Conservation (phyloP, 2,888 invertebrate species). For the Melinaea menophilus region DNA sequence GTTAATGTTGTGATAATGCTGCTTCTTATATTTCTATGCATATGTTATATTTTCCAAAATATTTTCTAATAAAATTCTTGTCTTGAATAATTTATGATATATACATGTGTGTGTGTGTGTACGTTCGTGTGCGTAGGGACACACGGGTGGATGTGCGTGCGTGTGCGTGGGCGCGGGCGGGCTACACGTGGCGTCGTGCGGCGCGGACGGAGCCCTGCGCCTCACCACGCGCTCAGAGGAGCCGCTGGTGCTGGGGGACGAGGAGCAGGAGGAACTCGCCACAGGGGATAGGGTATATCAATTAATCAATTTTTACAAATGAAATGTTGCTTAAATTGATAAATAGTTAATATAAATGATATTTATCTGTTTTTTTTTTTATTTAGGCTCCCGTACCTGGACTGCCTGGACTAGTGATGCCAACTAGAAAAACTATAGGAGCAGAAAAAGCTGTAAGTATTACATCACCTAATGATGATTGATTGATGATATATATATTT, state of each 20-base stretch:
- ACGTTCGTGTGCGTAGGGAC: conserved; percentile 83
- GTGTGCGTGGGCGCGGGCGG: conserved; percentile 90
- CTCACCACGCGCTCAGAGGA: conserved; percentile 92
- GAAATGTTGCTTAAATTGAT: not conserved
- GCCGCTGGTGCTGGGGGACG: conserved; percentile 94
- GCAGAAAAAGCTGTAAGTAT: conserved; percentile 89
- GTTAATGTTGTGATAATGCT: too few relatives aligned
- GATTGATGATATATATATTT: conserved; percentile 1
- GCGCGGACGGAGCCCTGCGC: conserved; percentile 92
- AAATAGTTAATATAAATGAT: not conserved
- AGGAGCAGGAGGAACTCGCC: conserved; percentile 89
- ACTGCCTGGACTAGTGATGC: conserved; percentile 86
- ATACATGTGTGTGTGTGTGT: not conserved
- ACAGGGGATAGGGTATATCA: conserved; percentile 79
- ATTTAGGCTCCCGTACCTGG: conserved; percentile 80
- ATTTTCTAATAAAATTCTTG: not conserved
- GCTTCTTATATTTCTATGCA: too few relatives aligned
- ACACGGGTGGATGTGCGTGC: conserved; percentile 87
- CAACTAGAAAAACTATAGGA: conserved; percentile 92
- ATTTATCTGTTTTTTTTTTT: conserved; percentile 16
- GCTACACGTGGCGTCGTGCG: conserved; percentile 85
- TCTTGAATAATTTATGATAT: not conserved
- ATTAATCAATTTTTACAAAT: too few relatives aligned
- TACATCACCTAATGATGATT: conserved; percentile 2
- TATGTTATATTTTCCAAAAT: too few relatives aligned